Evolutionary conservation across 2,888 invertebrate species (phyloP).

Genomic region (Mylabris sibirica): DNA sequence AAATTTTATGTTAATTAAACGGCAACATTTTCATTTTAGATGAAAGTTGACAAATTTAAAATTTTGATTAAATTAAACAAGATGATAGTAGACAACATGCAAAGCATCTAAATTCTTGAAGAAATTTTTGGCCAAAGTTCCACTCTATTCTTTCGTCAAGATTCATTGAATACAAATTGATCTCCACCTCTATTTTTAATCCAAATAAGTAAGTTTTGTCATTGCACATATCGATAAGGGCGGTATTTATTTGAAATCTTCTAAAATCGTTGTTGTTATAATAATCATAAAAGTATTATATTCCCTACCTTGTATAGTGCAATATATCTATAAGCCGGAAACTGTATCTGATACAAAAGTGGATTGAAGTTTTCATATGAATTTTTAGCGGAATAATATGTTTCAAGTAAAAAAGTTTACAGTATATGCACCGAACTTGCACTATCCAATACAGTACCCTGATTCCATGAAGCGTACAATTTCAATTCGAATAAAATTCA

Average conservation of each 20-base stretch:
- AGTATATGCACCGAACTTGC: neutral
- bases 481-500: neutral
- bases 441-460: neutral
- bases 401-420: neutral
- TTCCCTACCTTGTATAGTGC: neutral
- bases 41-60: neutral
- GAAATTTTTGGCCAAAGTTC: neutral
- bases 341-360: neutral
- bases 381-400: neutral
- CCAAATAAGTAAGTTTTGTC: neutral
- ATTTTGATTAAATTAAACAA: too few relatives aligned
- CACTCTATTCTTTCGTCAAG: neutral
- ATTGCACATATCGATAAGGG: neutral
- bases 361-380: constrained; percentile 5
- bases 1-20: neutral
- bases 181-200: neutral
- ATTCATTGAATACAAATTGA: neutral
- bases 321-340: neutral
- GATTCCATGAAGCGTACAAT: neutral
- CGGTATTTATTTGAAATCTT: neutral
- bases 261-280: neutral
- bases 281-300: neutral
- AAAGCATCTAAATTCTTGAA: too few relatives aligned
- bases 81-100: too few relatives aligned
- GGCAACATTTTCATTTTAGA: neutral